These are phyloP conservation scores for Felis chaus DNA, from an alignment of 2,113 vertebrate genomes.

Conservation along the genomic window DNA sequence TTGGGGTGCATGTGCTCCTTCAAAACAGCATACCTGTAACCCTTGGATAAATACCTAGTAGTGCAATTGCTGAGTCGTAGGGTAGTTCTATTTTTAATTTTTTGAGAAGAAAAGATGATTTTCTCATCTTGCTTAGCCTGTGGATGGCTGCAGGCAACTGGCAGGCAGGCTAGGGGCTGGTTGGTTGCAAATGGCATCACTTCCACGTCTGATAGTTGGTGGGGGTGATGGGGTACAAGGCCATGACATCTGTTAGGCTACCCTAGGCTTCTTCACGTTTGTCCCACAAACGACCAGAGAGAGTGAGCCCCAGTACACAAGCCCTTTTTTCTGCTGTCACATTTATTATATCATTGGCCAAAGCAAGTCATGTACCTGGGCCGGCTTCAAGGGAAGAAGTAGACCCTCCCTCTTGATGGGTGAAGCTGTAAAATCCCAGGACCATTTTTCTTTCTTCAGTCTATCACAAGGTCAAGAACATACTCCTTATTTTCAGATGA, in stretches of 20 bases:
- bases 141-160: neutral
- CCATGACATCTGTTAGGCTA: neutral
- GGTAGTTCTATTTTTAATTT: no score
- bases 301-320: neutral
- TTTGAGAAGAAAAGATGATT: neutral
- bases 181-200: neutral
- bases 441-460: neutral
- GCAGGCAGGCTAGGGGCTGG: neutral
- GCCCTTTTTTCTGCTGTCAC: neutral
- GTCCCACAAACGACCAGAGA: neutral
- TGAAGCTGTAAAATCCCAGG: slow-evolving; percentile 13
- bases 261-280: neutral
- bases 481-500: slow-evolving; percentile 32
- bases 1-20: no score
- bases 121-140: neutral
- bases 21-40: no score
- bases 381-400: neutral
- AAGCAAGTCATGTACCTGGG: neutral
- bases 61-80: no score
- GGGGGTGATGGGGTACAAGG: neutral
- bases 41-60: no score
- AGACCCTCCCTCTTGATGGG: neutral
- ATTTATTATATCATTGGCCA: neutral
- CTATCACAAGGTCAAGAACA: neutral
- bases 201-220: neutral